Base-by-base conservation (phyloP, 1,140 invertebrate species). In the Saxidomus purpurata region DNA sequence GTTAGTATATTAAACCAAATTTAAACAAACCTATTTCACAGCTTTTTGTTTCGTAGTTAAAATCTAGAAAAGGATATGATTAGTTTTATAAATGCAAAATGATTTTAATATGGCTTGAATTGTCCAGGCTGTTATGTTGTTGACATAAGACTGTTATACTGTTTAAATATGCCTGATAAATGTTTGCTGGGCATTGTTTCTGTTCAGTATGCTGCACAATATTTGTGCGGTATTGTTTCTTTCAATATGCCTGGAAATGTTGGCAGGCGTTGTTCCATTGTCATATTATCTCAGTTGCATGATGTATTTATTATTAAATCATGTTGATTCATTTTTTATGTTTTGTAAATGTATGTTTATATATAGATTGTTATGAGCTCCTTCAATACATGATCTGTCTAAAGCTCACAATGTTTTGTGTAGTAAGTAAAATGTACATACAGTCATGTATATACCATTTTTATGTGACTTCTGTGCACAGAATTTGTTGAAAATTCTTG, bases 401-500 rank as follows among this genome's bases (percentile, higher is more conserved):
- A 63, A 63, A 28, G 59, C 59, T 63, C 59, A 28, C 8, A 63
- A 15, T 71, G 67, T 71, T 38, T 71, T 28, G 28, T 67, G 17
- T 67, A 31, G 67, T 38, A 36, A 19, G 31, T 71, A 40, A 31
- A 38, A 36, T 31, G 25, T 28, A 36, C 31, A 67, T 67, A 67
- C 25, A 31, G 6, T 36, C 8, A 38, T 71, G 36, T 71, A 71
- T 71, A 36, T 40, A 71, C 17, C 3, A 71, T 71, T 40, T 71
- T 38, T 38, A 71, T 71, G 31, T 71, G 67, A 19, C 34, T 15
- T 17, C 28, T 4, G 28, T 71, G 67, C 67, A 71, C 67, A 71
- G 67, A 71, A 38, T 71, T 71, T 38, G 67, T 71, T 71, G 13
- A 71, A 36, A 36, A 28, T 71, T 38, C 67, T 28, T 71, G 67